These are phyloP conservation scores for Montipora capitata DNA, from an alignment of 92 coral and sea anemone genomes.

Conservation along the genomic window DNA sequence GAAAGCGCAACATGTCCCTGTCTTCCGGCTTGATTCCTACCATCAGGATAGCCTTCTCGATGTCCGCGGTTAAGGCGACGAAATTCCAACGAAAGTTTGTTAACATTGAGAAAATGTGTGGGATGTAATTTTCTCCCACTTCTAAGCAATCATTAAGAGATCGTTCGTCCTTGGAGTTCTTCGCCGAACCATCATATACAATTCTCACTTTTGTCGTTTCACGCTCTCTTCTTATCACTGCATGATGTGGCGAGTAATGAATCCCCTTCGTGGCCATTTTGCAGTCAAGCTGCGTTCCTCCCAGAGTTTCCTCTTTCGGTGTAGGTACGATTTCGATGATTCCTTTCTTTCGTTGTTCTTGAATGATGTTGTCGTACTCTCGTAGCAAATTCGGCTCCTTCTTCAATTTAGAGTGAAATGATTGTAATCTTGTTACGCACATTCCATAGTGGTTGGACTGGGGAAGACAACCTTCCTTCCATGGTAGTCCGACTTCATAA, in stretches of 20 bases:
- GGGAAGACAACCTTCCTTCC: background rate
- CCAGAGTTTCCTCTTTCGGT: no score
- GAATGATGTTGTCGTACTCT: no score
- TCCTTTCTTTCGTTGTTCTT: background rate
- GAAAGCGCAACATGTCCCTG: conserved; percentile 38
- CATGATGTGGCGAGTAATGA: conserved; percentile 50
- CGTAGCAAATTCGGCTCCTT: background rate
- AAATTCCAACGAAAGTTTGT: background rate
- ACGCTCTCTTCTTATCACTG: conserved; percentile 12
- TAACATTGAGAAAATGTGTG: background rate
- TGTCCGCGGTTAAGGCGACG: conserved; percentile 28
- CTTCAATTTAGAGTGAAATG: background rate
- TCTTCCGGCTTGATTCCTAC: conserved; percentile 27
- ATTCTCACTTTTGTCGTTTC: background rate
- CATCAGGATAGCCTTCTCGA: conserved; percentile 37
- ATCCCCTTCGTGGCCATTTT: background rate
- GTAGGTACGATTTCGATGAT: no score
- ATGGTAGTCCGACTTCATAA: background rate
- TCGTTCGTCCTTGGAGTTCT: no score
- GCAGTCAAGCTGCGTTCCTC: no score
- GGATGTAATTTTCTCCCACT: conserved; percentile 17
- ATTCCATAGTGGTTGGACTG: background rate
- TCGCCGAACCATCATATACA: no score
- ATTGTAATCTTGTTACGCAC: background rate
- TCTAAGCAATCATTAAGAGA: background rate